Base-by-base conservation (phyloP, 2,888 invertebrate species). In the Apocheima hispidaria region DNA sequence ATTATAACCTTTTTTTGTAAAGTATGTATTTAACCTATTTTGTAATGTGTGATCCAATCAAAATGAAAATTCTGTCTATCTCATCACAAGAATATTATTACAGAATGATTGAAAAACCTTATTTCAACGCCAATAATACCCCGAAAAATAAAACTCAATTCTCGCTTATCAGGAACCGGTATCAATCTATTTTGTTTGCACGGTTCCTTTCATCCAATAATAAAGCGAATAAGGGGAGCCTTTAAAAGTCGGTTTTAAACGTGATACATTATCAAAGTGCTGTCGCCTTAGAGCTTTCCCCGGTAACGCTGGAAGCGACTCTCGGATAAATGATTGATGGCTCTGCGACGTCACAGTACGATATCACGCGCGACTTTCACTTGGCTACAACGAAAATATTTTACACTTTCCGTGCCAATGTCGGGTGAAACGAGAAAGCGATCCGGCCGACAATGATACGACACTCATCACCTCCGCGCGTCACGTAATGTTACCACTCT, bases 291-390 rank as follows among this genome's bases (percentile, higher is more conserved):
- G 79, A 92, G 91, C 88, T 88, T 91, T 91, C 82, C 83, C 79
- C 78, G 84, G 87, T 90, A 86, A 80, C 79, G 83, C 77, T 79
- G 76, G 79, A 78, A 85, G 81, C 83, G 83, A 78, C 77, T 82
- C 80, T 77, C 77, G 86, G 87, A 87, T 91, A 87, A 87, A 91
- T 92, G 91, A 92, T 91, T 90, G 92, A 92, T 92, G 84, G 78
- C 66, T 48, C 65, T 62, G 71, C 70, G 73, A 73, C 80, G 84
- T 82, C 84, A 82, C 79, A 75, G 70, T 60, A 72, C 79, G 83
- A 81, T 82, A 82, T 83, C 86, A 86, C 79, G 82, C 78, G 82
- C 73, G 82, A 82, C 83, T 86, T 87, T 87, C 84, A 86, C 87
- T 88, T 81, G 61, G 36, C 67, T 67, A 83, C 84, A 79, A 70